Conservation (phyloP, 23 tunicate genomes). For the Diplosoma virens region DNA sequence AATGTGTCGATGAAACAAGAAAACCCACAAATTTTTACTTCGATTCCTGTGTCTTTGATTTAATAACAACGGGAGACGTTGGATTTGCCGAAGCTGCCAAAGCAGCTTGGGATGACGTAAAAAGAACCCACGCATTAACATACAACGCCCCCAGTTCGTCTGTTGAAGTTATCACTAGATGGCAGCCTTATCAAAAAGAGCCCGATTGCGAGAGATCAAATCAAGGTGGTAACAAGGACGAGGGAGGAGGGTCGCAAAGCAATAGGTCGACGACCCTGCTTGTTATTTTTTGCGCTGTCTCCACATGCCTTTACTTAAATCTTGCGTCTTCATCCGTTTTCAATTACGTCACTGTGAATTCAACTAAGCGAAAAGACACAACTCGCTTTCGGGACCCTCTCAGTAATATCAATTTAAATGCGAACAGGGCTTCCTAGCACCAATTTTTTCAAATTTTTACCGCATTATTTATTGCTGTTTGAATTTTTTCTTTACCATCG, state of each 20-base stretch:
- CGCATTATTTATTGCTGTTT: too few relatives aligned
- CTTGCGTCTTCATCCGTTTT: not conserved
- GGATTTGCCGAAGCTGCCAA: constrained; percentile 63
- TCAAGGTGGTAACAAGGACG: too few relatives aligned
- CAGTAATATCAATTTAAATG: too few relatives aligned
- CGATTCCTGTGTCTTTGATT: constrained; percentile 93
- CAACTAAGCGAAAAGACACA: constrained; percentile 1
- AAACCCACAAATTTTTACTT: constrained; percentile 82
- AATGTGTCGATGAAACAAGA: too few relatives aligned
- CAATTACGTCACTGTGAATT: not conserved
- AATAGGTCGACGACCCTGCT: too few relatives aligned
- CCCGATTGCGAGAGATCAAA: too few relatives aligned
- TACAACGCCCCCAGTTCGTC: constrained; percentile 70
- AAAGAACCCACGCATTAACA: constrained; percentile 38
- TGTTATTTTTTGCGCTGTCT: not conserved
- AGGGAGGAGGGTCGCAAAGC: not conserved
- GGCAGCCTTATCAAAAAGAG: too few relatives aligned
- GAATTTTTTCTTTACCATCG: too few relatives aligned
- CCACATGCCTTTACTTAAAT: not conserved
- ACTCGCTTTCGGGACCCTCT: too few relatives aligned
- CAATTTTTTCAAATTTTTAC: too few relatives aligned
- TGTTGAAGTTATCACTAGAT: constrained; percentile 34
- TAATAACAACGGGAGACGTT: constrained; percentile 76
- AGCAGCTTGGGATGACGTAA: constrained; percentile 79
- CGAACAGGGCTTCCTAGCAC: too few relatives aligned